Evolutionary conservation across 2,113 vertebrate genomes (phyloP).

Genomic region (Eclectus roratus): DNA sequence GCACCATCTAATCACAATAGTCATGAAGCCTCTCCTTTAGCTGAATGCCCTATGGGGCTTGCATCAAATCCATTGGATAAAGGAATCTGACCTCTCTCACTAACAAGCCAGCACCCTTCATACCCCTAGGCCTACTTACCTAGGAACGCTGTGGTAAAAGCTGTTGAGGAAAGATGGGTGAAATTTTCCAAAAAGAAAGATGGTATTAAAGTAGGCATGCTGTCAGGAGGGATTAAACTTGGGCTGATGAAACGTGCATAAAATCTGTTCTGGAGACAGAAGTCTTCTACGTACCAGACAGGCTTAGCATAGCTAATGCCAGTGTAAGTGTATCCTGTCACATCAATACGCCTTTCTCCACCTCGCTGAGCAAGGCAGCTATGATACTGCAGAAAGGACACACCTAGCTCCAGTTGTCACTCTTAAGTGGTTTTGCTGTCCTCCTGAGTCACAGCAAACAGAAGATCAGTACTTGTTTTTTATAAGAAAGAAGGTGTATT

Average conservation of each 20-base stretch:
- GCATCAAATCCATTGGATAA: not conserved
- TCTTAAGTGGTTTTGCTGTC: not conserved
- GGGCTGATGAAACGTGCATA: not conserved
- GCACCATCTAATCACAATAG: not conserved
- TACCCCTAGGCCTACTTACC: not conserved
- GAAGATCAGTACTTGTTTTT: not conserved
- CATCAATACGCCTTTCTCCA: not conserved
- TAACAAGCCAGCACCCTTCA: not conserved
- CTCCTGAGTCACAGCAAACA: not conserved
- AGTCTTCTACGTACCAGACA: not conserved
- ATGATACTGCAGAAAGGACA: not conserved
- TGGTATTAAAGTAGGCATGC: not conserved
- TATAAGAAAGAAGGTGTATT: not conserved
- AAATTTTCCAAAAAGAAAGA: not conserved
- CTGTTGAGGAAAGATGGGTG: not conserved
- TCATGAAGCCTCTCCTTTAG: not conserved
- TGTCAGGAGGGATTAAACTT: constrained; percentile 19
- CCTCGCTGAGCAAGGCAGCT: fast-evolving
- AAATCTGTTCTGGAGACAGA: not conserved
- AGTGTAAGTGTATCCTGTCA: not conserved
- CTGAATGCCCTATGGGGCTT: not conserved
- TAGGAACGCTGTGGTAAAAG: not conserved
- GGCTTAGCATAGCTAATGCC: not conserved
- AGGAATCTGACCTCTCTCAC: not conserved
- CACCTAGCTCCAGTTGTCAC: not conserved